These are phyloP conservation scores for Cyprinus carpio DNA, from an alignment of 2,113 vertebrate species.

Conservation along the genomic window DNA sequence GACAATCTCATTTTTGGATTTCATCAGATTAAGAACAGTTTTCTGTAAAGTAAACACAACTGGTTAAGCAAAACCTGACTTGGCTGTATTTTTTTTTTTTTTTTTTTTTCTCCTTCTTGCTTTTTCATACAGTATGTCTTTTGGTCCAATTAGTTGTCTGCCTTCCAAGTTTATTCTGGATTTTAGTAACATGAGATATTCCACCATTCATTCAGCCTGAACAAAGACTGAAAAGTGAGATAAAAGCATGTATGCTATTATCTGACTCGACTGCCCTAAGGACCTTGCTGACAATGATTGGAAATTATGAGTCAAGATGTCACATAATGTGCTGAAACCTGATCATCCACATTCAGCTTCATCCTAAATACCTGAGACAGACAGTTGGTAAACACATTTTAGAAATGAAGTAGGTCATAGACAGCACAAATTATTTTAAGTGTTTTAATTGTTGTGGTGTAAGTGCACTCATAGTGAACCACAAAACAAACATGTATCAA, in stretches of 20 bases:
- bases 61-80: not conserved
- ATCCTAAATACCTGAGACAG: not conserved
- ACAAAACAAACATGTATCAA: not conserved
- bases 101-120: not conserved
- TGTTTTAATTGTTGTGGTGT: not conserved
- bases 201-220: no score
- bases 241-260: not conserved
- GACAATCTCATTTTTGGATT: constrained; percentile 84
- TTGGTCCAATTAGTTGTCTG: not conserved
- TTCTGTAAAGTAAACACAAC: constrained; percentile 69
- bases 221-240: not conserved
- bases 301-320: not conserved
- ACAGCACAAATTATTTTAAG: not conserved
- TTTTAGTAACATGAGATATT: not conserved
- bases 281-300: not conserved
- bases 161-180: not conserved
- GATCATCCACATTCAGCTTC: not conserved
- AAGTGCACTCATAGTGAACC: not conserved
- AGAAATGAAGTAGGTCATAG: not conserved
- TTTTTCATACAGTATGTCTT: not conserved
- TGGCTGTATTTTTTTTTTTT: no score
- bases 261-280: not conserved
- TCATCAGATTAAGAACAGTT: constrained; percentile 80
- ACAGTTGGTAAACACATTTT: not conserved
- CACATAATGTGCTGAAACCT: not conserved